Percentiles rank a stretch among this genome's conserved stretches.
phyloP scores from a whole-genome alignment of 1,140 invertebrate species.

The Bombyx mori region DNA sequence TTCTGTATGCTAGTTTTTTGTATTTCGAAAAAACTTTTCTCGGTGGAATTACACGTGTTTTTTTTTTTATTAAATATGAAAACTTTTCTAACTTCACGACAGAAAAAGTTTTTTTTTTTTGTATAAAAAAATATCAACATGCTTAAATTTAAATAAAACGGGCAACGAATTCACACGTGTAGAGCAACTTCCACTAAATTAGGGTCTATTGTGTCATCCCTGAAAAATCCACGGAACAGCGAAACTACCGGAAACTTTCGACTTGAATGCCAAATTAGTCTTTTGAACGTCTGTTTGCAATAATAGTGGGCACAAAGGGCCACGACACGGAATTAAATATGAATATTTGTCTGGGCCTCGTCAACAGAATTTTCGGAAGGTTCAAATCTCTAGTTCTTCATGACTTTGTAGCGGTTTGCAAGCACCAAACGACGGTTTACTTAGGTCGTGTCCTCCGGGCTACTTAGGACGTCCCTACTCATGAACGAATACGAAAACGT shows the following conservation, averaged over 20 bases:
- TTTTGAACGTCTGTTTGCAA: slow-evolving; percentile 36
- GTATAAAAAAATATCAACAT: too few species aligned
- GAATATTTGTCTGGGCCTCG: slow-evolving; percentile 54
- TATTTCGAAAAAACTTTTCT: too few species aligned
- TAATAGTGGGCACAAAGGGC: slow-evolving; percentile 44
- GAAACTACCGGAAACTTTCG: neutral
- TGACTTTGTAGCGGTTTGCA: slow-evolving; percentile 38
- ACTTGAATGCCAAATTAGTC: slow-evolving; percentile 18
- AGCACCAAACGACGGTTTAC: slow-evolving; percentile 44
- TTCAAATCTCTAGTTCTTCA: slow-evolving; percentile 41
- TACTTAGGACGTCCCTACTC: slow-evolving; percentile 38
- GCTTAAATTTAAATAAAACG: too few species aligned
- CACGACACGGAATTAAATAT: slow-evolving; percentile 54
- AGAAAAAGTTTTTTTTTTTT: too few species aligned
- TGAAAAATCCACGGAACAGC: too few species aligned
- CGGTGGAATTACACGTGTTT: too few species aligned
- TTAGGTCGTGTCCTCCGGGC: slow-evolving; percentile 46
- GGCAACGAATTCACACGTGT: too few species aligned
- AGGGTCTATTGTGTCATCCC: too few species aligned
- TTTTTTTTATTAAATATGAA: too few species aligned
- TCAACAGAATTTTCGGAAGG: slow-evolving; percentile 43
- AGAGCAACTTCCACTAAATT: too few species aligned
- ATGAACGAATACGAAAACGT: slow-evolving; percentile 40
- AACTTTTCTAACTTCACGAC: too few species aligned
- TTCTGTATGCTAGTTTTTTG: too few species aligned